Evolutionary conservation across 2,113 vertebrate species (phyloP).

Genomic region (Dryoscopus gambensis): DNA sequence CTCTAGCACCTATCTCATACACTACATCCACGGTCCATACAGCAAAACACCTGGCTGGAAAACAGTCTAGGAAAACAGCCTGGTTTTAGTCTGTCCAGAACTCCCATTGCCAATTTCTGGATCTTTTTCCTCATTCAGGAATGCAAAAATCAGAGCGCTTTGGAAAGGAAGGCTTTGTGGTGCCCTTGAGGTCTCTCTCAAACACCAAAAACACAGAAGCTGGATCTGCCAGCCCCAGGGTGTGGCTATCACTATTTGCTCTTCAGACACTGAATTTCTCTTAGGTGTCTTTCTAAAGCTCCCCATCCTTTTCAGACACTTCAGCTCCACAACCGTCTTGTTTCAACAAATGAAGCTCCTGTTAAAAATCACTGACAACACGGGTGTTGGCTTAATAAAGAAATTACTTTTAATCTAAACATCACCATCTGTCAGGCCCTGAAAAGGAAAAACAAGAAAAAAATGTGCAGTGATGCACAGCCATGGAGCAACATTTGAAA

Average conservation of each 20-base stretch:
- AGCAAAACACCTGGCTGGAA: neutral
- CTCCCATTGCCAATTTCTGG: neutral
- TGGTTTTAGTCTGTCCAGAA: neutral
- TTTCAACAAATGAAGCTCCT: neutral
- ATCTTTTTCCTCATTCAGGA: neutral
- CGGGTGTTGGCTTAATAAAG: slow-evolving; percentile 36
- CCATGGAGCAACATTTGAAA: slow-evolving; percentile 13
- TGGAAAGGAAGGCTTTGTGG: neutral
- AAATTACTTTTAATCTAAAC: slow-evolving; percentile 53
- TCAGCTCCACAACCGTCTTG: neutral
- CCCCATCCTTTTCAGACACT: neutral
- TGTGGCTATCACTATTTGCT: neutral
- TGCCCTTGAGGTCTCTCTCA: neutral
- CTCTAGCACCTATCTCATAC: neutral
- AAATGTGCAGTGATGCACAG: neutral
- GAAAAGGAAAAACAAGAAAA: slow-evolving; percentile 5
- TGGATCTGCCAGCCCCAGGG: neutral
- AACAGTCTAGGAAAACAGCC: neutral
- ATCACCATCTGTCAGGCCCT: slow-evolving; percentile 48
- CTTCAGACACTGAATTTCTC: neutral
- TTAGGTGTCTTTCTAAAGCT: neutral
- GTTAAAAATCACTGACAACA: slow-evolving; percentile 47
- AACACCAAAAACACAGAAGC: neutral
- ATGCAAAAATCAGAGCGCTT: neutral
- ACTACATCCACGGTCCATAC: fast-evolving